Evolutionary conservation across 2,113 vertebrate genomes (phyloP), one percentile per base, ranked within the genome.

Genomic region (Setophaga kirtlandii): DNA sequence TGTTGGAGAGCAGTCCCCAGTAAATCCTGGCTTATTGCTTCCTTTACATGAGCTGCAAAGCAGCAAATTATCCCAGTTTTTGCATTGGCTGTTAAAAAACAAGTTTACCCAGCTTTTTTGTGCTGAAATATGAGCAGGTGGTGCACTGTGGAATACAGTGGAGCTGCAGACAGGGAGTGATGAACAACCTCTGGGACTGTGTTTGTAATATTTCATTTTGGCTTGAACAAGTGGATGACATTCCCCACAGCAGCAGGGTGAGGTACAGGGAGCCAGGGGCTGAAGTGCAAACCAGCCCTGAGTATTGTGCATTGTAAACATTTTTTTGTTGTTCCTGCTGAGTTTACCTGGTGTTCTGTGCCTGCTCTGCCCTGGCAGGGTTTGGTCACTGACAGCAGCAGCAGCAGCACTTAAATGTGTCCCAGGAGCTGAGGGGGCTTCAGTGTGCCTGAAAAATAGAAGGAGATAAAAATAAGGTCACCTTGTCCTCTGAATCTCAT

Each of bases 11-110:
- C 37, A 64, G 83, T 71, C 65, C 27, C 8, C 28, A 85, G 44
- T 89, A 77, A 94, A 93, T 89, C 80, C 39, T 28, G 41, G 87
- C 42, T 95, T 93, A 70, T 53, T 86, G 62, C 76, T 94, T 44
- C 89, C 82, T 78, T 56, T 65, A 11, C 11, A 28, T 17, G 64
- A 83, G 63, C 47, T 55, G n/a, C 67, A 69, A 53, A 92, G 87
- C 19, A 86, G 89, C 63, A 92, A 74, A 87, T 83, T 37, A 52
- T 50, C 56, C 59, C 52, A 28, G 0, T 52, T 60, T 78, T 93
- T 39, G 67, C 16, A 16, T 0, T 62, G 63, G 28, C 78, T 94
- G 44, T 33, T 86, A 21, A 70, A 65, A 55, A 27, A 23, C 23
- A 50, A 19, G 9, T 50, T 74, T 82, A 33, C 24, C 31, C 52